Evolutionary conservation across 2,888 invertebrate species (phyloP), one percentile per base, ranked within the genome.

Genomic region (Drosophila emarginata): DNA sequence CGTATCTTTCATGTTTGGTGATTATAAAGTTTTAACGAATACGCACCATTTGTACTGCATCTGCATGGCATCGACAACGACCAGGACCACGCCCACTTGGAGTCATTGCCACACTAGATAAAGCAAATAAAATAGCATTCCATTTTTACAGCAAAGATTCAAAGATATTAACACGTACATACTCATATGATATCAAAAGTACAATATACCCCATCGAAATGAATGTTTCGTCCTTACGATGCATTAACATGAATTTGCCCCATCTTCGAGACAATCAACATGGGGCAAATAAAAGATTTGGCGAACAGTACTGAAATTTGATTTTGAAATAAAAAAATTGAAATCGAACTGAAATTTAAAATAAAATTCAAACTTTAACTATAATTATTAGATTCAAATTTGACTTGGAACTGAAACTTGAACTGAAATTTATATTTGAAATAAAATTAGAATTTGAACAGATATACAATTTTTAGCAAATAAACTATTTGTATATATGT

Each of bases 11-110:
- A 67, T 68, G 71, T 76, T 87, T 79, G 82, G 87, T 83, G 86
- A 88, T 88, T 84, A 87, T 86, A 88, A 88, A 85, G 83, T 87
- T 87, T 88, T 87, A 88, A 87, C 80, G 87, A 85, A 78, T 87
- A 78, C 77, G 79, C 81, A 85, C 68, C 77, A 80, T 73, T 77
- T 78, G 70, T 75, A 32, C 9, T 45, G 45, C 45, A 45, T 45
- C 45, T 18, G 21, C 45, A 21, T 18, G 40, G 18, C 40, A 18
- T 18, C 9, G 18, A 15, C 14, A 61, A 72, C 61, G 54, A 54
- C 57, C 58, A 58, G 37, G 14, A 39, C 40, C 56, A 50, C 71
- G 45, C 64, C 53, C 62, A 65, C 57, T 76, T 66, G 59, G 67
- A 60, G 75, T 64, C 69, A 53, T 54, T 23, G 50, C 56, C 53